A percentile compares a stretch with the other conserved stretches of the same genome.
phyloP scores from a whole-genome alignment of 1,140 invertebrate genomes.

The Drosophila navojoa region DNA sequence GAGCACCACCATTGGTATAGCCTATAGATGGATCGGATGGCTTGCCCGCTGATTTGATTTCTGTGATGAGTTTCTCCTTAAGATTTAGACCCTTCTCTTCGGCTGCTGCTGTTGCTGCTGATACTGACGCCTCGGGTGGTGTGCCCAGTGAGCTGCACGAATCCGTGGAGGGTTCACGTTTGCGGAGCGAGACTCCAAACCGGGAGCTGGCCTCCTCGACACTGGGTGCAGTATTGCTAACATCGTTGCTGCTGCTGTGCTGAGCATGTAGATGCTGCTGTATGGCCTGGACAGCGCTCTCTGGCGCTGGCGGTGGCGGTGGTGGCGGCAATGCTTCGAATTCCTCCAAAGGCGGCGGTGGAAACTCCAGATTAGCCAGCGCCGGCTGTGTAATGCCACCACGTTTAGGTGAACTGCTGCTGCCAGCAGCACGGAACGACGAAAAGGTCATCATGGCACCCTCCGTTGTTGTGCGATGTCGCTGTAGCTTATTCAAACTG shows the following conservation, averaged over 20 bases:
- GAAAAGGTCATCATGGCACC: slow-evolving; percentile 84
- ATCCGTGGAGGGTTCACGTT: slow-evolving; percentile 87
- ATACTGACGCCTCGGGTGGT: slow-evolving; percentile 61
- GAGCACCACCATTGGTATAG: slow-evolving; percentile 35
- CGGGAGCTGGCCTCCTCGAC: slow-evolving; percentile 89
- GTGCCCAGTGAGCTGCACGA: slow-evolving; percentile 85
- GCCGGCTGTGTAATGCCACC: slow-evolving; percentile 84
- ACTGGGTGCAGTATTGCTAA: slow-evolving; percentile 87
- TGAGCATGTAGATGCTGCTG: slow-evolving; percentile 73
- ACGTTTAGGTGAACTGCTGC: slow-evolving; percentile 86
- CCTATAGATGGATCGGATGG: slow-evolving; percentile 82
- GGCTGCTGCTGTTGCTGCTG: slow-evolving; percentile 49
- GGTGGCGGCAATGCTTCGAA: slow-evolving; percentile 84
- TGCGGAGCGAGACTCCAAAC: slow-evolving; percentile 89
- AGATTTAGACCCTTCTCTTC: slow-evolving; percentile 81
- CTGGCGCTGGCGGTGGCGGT: slow-evolving; percentile 76
- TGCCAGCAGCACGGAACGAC: slow-evolving; percentile 78
- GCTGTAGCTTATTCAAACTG: slow-evolving; percentile 84
- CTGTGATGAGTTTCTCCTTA: slow-evolving; percentile 92
- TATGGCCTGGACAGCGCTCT: slow-evolving; percentile 68
- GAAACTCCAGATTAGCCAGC: slow-evolving; percentile 92
- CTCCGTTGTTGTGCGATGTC: slow-evolving; percentile 84
- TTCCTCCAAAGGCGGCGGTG: slow-evolving; percentile 89
- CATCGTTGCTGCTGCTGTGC: slow-evolving; percentile 85
- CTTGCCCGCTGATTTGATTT: slow-evolving; percentile 90